Conservation (phyloP, 2,797 vertebrate species). For the Sebastes kiyomatsui region DNA sequence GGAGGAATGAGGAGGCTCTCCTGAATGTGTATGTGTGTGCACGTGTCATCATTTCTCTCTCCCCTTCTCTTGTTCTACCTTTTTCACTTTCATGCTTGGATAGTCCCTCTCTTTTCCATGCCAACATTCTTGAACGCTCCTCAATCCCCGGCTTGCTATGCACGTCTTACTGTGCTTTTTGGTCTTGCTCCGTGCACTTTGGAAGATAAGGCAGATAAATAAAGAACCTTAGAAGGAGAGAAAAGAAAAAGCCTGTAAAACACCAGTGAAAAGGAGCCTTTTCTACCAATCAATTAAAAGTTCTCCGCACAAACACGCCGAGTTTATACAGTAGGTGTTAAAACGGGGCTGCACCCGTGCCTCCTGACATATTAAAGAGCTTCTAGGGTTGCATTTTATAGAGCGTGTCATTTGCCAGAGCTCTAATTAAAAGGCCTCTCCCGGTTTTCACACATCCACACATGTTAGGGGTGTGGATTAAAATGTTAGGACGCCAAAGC, state of each 20-base stretch:
- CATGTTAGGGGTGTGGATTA: conserved; percentile 42
- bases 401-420: conserved; percentile 44
- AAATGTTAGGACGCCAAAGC: conserved; percentile 25
- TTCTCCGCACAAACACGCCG: not conserved
- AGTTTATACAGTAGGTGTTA: conserved; percentile 24
- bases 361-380: conserved; percentile 33
- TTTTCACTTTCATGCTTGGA: conserved; percentile 71
- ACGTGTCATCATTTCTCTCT: conserved; percentile 36
- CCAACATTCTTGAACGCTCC: conserved; percentile 64
- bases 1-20: conserved; percentile 62
- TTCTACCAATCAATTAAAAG: not conserved
- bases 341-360: conserved; percentile 2
- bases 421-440: conserved; percentile 58
- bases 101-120: conserved; percentile 48
- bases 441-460: conserved; percentile 59
- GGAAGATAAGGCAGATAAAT: conserved; percentile 28
- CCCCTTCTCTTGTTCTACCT: conserved; percentile 47
- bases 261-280: not conserved
- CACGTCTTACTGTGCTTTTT: conserved; percentile 44
- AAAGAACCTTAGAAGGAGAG: conserved; percentile 32
- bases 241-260: not conserved
- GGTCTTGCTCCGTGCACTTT: conserved; percentile 32
- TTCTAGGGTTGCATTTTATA: conserved; percentile 35
- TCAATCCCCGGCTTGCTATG: conserved; percentile 28
- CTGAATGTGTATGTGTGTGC: conserved; percentile 30